Evolutionary conservation across 2,113 vertebrate species (phyloP).

Genomic region (Anguilla rostrata): DNA sequence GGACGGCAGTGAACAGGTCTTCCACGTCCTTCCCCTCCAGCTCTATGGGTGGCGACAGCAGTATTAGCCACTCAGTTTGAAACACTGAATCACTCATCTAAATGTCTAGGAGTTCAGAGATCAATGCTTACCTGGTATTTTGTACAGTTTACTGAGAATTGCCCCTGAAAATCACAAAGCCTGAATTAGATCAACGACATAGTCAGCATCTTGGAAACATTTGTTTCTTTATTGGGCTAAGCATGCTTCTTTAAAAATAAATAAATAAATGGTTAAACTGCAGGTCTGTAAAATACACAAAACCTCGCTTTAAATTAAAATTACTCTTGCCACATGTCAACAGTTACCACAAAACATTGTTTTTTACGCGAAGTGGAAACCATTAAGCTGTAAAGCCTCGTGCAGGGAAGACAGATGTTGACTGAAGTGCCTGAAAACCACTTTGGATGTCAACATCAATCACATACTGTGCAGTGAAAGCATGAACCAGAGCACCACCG

Average conservation of each 20-base stretch:
- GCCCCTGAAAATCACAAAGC: conserved; percentile 72
- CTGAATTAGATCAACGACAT: conserved; percentile 25
- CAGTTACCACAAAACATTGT: not conserved
- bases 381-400: not conserved
- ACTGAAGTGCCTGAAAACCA: not conserved
- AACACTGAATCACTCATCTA: not conserved
- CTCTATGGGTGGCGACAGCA: conserved; percentile 65
- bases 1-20: conserved; percentile 92
- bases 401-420: not conserved
- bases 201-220: conserved; percentile 23
- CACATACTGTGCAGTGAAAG: not conserved
- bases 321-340: not conserved
- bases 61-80: not conserved
- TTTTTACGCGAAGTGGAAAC: not conserved
- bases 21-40: conserved; percentile 95
- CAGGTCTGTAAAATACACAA: not conserved
- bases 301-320: not conserved
- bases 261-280: not conserved
- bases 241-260: not conserved
- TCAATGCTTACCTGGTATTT: conserved; percentile 86
- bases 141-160: conserved; percentile 92
- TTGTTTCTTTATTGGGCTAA: not conserved
- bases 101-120: not conserved
- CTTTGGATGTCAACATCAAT: conserved; percentile 7
- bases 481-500: not conserved